Conservation (phyloP, 2,797 vertebrate species). For the Lacerta viridis region DNA sequence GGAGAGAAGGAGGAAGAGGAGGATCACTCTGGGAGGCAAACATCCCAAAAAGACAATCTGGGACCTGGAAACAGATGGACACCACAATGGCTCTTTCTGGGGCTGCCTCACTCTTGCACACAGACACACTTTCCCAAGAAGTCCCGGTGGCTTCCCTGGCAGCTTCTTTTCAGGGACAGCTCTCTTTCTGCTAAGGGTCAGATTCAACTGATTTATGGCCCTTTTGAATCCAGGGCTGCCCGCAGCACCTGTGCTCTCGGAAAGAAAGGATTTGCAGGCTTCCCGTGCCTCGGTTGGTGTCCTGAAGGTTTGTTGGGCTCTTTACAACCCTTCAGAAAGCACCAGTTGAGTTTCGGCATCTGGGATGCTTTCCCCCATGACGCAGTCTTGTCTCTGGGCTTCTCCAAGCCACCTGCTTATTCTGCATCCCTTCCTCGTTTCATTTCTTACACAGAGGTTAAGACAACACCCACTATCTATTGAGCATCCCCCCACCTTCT, state of each 20-base stretch:
- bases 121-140: not conserved
- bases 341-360: not conserved
- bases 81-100: not conserved
- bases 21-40: not conserved
- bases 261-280: too few relatives aligned
- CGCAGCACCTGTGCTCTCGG: not conserved
- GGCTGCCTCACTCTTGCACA: not conserved
- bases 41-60: too few relatives aligned
- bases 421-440: too few relatives aligned
- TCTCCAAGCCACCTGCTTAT: too few relatives aligned
- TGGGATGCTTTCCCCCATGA: not conserved
- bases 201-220: not conserved
- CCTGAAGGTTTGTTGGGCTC: not conserved
- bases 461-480: too few relatives aligned
- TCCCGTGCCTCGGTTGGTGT: not conserved
- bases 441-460: too few relatives aligned
- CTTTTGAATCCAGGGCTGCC: not conserved
- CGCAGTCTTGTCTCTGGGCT: not conserved
- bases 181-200: not conserved
- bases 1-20: not conserved
- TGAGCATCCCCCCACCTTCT: too few relatives aligned
- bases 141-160: too few relatives aligned
- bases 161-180: not conserved
- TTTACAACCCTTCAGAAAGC: not conserved
- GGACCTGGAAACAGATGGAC: not conserved